Evolutionary conservation across 2,113 vertebrate species (phyloP), one percentile per base, ranked within the genome.

Genomic region (Brachirus orientalis): DNA sequence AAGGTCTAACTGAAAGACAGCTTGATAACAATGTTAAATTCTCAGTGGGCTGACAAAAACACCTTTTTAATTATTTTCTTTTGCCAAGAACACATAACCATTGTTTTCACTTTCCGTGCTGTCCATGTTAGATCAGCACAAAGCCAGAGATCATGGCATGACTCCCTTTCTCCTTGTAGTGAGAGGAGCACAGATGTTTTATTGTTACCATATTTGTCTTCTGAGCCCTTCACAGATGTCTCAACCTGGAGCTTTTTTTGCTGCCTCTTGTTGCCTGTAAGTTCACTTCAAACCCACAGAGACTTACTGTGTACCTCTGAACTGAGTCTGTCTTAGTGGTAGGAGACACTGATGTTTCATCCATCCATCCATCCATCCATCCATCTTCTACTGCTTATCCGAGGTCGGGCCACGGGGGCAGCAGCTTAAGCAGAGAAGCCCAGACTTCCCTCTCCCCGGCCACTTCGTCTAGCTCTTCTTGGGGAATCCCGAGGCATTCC

Each of bases 61-160:
- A n/a, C n/a, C n/a, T n/a, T n/a, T n/a, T 36, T 54, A 17, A 18
- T 54, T 10, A 16, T 53, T 47, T 63, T 36, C 47, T 50, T 22
- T 17, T 18, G 10, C 37, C 59, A 46, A 44, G 68, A 79, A 77
- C 80, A 86, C 81, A 75, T 43, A 73, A 51, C 72, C 66, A 78
- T 86, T 88, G 86, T 91, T 89, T 86, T 76, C 54, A 38, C 52
- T 80, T 72, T 68, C 33, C 7, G 8, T 53, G 50, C 70, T 1
- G 18, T 69, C 46, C 57, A 68, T 38, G 62, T 65, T 72, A 37
- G 63, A 65, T 75, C 72, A 69, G 46, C 46, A 56, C 22, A 50
- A 76, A 77, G 60, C 60, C 64, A 48, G 59, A 77, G 64, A 85
- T 70, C 48, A 65, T 72, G 78, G 72, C 62, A 77, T 54, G 44